These are phyloP conservation scores for Actinernus sp. DNA, from an alignment of 92 coral and sea anemone species.

Conservation along the genomic window DNA sequence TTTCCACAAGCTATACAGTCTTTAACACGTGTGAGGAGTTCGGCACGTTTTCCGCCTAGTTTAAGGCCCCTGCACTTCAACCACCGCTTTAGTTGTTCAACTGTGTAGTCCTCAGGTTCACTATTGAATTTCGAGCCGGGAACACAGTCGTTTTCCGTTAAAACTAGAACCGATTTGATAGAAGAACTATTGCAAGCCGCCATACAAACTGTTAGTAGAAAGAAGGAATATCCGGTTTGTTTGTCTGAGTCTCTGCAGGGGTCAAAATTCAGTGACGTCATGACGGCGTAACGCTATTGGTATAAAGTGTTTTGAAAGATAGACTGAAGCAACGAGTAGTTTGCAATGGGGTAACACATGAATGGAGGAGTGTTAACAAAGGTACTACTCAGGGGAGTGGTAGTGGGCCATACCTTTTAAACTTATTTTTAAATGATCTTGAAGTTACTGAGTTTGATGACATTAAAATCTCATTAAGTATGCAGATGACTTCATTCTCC, in stretches of 20 bases:
- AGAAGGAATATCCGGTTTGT: slow-evolving; percentile 1
- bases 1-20: slow-evolving; percentile 31
- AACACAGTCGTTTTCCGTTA: slow-evolving; percentile 25
- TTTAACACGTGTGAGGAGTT: slow-evolving; percentile 34
- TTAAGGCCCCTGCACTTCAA: slow-evolving; percentile 67
- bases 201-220: background rate
- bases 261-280: slow-evolving; percentile 19
- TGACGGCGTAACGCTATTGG: slow-evolving; percentile 20
- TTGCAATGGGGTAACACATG: too few relatives aligned
- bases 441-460: too few relatives aligned
- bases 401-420: too few relatives aligned
- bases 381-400: too few relatives aligned
- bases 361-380: too few relatives aligned
- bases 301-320: too few relatives aligned
- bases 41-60: slow-evolving; percentile 38
- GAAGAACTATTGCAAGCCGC: background rate
- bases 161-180: background rate
- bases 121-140: slow-evolving; percentile 3
- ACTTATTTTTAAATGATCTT: too few relatives aligned
- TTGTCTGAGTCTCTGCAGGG: background rate
- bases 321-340: too few relatives aligned
- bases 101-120: slow-evolving; percentile 12
- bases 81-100: slow-evolving; percentile 47
- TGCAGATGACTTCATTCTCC: too few relatives aligned
- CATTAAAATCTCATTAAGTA: too few relatives aligned